Percentiles rank a stretch among this genome's conserved stretches.
phyloP scores from a whole-genome alignment of 2,113 vertebrate species.

The Procapra przewalskii region DNA sequence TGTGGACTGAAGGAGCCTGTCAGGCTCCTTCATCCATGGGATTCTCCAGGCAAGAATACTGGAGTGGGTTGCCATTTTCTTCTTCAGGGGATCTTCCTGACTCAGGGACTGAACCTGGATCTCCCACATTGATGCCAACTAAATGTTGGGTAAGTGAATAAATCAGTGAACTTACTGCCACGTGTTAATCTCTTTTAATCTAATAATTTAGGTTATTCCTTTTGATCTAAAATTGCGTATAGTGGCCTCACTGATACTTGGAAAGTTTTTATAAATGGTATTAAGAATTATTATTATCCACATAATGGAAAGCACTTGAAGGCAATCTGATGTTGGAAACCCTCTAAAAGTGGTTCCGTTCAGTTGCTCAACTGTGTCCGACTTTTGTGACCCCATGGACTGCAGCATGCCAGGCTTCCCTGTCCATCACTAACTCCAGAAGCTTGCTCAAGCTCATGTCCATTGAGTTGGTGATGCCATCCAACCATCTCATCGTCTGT shows the following conservation, averaged over 20 bases:
- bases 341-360: background rate
- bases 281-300: background rate
- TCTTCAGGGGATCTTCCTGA: background rate
- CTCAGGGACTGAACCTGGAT: background rate
- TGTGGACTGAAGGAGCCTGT: background rate
- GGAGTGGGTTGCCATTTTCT: background rate
- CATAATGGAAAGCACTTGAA: background rate
- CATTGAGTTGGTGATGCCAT: background rate
- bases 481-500: background rate
- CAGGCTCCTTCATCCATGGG: background rate
- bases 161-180: background rate
- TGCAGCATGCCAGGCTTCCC: background rate
- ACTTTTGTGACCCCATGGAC: background rate
- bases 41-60: background rate
- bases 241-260: background rate
- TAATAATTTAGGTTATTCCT: background rate
- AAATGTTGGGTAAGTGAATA: background rate
- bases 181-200: background rate
- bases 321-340: background rate
- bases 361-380: accelerated
- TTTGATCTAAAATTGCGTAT: background rate
- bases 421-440: background rate
- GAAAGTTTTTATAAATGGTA: background rate
- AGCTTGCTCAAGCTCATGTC: background rate
- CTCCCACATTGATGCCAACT: background rate